Evolutionary conservation across 2,888 invertebrate genomes (phyloP).

Genomic region (Pharmacophagus antenor): DNA sequence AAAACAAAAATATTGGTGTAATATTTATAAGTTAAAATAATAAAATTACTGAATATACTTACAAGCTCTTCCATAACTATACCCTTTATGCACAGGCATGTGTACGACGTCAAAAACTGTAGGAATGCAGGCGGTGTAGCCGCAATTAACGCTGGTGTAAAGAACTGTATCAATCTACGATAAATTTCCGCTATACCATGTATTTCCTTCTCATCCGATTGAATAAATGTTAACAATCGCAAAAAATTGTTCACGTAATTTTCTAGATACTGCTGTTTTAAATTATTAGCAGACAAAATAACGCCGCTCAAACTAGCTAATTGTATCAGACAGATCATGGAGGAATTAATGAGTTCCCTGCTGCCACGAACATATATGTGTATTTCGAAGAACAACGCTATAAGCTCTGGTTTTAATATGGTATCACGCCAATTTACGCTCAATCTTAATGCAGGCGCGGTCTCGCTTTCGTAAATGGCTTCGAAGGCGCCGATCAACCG

Average conservation of each 20-base stretch:
- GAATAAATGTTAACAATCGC: constrained; percentile 68
- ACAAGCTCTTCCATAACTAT: constrained; percentile 72
- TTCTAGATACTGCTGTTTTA: constrained; percentile 70
- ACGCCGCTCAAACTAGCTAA: constrained; percentile 78
- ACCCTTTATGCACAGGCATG: constrained; percentile 69
- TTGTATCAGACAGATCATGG: constrained; percentile 91
- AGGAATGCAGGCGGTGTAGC: constrained; percentile 65
- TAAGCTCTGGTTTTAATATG: constrained; percentile 86
- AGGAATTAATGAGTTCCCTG: constrained; percentile 87
- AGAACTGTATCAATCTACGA: constrained; percentile 69
- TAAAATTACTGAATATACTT: constrained; percentile 41
- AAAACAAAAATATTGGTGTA: too few species aligned
- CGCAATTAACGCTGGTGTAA: constrained; percentile 65
- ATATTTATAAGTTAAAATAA: neutral
- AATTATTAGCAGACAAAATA: constrained; percentile 56
- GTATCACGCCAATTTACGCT: constrained; percentile 87
- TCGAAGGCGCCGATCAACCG: constrained; percentile 86
- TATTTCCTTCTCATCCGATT: constrained; percentile 69
- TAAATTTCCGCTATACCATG: constrained; percentile 73
- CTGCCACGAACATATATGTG: constrained; percentile 90
- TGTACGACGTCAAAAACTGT: constrained; percentile 67
- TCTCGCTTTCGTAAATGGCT: constrained; percentile 84
- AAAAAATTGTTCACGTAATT: constrained; percentile 71
- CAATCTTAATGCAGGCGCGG: constrained; percentile 83
- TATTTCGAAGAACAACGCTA: constrained; percentile 90